Percentiles rank a stretch among this genome's conserved stretches.
Evolutionary conservation across 2,113 vertebrate species (phyloP).

Genomic region (Uria aalge): DNA sequence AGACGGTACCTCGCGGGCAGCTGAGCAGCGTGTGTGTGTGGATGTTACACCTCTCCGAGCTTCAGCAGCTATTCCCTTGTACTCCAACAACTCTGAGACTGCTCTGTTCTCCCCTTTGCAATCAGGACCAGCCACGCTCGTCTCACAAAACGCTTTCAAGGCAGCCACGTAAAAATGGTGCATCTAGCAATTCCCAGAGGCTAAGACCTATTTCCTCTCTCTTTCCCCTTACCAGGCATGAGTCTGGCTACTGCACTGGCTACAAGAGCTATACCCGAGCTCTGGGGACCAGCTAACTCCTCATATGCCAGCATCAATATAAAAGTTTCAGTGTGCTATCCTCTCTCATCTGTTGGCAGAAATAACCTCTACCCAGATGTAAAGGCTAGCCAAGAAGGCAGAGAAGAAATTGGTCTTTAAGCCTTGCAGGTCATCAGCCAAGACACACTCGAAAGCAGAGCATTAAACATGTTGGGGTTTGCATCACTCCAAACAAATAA

Average conservation of each 20-base stretch:
- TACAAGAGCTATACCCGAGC: neutral
- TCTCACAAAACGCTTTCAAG: neutral
- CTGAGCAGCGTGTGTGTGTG: neutral
- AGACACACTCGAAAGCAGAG: neutral
- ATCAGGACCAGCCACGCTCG: neutral
- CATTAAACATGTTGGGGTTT: neutral
- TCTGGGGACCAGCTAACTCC: neutral
- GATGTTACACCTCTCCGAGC: neutral
- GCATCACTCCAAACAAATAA: neutral
- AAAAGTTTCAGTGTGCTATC: neutral
- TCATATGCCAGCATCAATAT: fast-evolving
- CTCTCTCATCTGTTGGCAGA: neutral
- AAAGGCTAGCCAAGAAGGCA: neutral
- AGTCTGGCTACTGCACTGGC: neutral
- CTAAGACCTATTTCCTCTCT: neutral
- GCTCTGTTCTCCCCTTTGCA: neutral
- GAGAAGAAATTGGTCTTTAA: neutral
- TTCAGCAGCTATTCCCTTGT: neutral
- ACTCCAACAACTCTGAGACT: neutral
- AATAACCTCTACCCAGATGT: neutral
- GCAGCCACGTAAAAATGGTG: neutral
- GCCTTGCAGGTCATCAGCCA: neutral
- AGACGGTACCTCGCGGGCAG: neutral
- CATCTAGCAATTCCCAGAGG: neutral
- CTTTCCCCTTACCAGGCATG: neutral